Percentiles rank a stretch among this genome's conserved stretches.
These are phyloP conservation scores for Dryocosmus kuriphilus DNA, from an alignment of 2,888 invertebrate genomes.

Conservation along the genomic window DNA sequence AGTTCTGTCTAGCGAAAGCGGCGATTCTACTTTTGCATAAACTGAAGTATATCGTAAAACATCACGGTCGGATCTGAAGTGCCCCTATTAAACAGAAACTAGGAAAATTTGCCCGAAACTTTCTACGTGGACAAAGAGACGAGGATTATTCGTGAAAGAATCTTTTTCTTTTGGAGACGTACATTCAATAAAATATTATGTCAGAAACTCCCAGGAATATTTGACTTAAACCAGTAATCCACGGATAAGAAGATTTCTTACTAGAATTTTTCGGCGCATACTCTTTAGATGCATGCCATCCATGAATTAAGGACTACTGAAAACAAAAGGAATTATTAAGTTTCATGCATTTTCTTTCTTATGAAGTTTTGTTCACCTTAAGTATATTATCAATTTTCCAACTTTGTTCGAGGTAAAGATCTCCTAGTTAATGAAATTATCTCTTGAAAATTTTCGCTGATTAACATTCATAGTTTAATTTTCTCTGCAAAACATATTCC, in stretches of 20 bases:
- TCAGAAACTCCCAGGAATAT: not conserved
- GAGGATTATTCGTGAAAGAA: not conserved
- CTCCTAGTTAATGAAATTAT: too few relatives aligned
- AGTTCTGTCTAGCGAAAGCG: conserved; percentile 9
- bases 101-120: not conserved
- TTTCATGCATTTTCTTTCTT: too few relatives aligned
- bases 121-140: not conserved
- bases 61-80: not conserved
- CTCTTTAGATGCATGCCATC: not conserved
- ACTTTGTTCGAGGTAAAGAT: too few relatives aligned
- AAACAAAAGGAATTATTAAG: not conserved
- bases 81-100: not conserved
- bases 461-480: too few relatives aligned
- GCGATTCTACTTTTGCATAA: conserved; percentile 19
- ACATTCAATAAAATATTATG: not conserved
- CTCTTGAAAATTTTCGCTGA: too few relatives aligned
- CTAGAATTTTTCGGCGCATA: not conserved
- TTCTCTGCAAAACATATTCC: too few relatives aligned
- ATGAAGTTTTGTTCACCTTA: too few relatives aligned
- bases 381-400: too few relatives aligned
- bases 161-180: not conserved
- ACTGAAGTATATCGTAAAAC: not conserved
- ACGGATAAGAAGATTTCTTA: not conserved
- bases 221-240: conserved; percentile 26
- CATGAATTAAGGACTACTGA: not conserved